Evolutionary conservation across 2,888 invertebrate species (phyloP).

Genomic region (Plagiodera versicolora): DNA sequence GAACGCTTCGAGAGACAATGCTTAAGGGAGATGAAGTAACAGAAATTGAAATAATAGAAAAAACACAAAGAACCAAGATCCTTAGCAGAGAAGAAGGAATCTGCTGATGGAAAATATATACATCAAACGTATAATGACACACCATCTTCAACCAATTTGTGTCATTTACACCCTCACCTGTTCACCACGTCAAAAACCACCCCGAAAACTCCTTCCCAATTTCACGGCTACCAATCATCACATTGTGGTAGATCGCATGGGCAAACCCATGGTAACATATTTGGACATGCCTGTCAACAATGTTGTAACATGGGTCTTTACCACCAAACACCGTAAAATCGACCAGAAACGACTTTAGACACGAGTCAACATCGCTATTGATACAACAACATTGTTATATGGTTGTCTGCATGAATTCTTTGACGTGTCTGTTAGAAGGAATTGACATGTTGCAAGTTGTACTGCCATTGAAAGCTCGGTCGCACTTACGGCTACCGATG

Average conservation of each 20-base stretch:
- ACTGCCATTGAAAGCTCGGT: neutral
- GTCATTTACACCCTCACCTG: too few species aligned
- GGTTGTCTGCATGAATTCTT: neutral
- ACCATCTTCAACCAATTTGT: too few species aligned
- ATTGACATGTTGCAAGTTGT: neutral
- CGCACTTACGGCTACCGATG: neutral
- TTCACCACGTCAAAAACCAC: neutral
- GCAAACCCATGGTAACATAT: slow-evolving; percentile 14
- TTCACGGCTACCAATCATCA: neutral
- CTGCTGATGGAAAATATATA: too few species aligned
- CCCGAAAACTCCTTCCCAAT: neutral
- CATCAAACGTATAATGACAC: too few species aligned
- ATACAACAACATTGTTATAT: slow-evolving; percentile 19
- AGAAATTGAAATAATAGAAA: too few species aligned
- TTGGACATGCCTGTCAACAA: slow-evolving; percentile 37
- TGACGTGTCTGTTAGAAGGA: neutral
- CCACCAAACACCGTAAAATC: neutral
- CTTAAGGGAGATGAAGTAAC: too few species aligned
- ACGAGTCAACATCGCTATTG: slow-evolving; percentile 22
- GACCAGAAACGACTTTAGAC: slow-evolving; percentile 15
- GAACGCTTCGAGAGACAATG: too few species aligned
- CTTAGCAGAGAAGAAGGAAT: too few species aligned
- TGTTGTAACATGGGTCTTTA: slow-evolving; percentile 10
- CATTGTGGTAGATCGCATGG: neutral
- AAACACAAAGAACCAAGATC: too few species aligned